A percentile compares a stretch with the other conserved stretches of the same genome.
phyloP scores from a whole-genome alignment of 2,888 invertebrate genomes.

The Eudemis profundana region DNA sequence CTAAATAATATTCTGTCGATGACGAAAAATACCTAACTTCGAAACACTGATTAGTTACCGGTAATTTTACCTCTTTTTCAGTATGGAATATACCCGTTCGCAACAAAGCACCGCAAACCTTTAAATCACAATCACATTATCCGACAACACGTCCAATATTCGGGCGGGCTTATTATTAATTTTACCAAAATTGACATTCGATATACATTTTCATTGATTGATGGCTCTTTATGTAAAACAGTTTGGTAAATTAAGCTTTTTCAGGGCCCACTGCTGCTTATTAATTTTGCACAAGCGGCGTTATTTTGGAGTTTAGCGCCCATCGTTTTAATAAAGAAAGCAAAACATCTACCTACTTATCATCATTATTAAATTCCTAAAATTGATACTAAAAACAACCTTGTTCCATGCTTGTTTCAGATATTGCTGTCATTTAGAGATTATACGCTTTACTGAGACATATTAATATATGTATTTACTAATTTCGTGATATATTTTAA shows the following conservation, averaged over 20 bases:
- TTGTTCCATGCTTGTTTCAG: neutral
- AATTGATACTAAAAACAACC: constrained; percentile 10
- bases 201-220: constrained; percentile 55
- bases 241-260: constrained; percentile 45
- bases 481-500: too few relatives aligned
- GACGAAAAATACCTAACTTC: too few relatives aligned
- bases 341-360: constrained; percentile 24
- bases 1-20: neutral
- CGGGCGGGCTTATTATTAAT: constrained; percentile 48
- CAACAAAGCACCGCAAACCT: too few relatives aligned
- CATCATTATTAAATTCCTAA: constrained; percentile 34
- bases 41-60: too few relatives aligned
- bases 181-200: constrained; percentile 52
- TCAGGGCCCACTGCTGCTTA: constrained; percentile 32
- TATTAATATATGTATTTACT: too few relatives aligned
- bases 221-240: constrained; percentile 55
- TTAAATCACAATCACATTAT: constrained; percentile 13
- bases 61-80: too few relatives aligned
- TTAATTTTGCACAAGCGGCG: constrained; percentile 37
- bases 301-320: constrained; percentile 28
- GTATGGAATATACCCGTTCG: too few relatives aligned
- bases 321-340: constrained; percentile 33
- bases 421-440: neutral
- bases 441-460: too few relatives aligned
- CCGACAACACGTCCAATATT: constrained; percentile 43